Percentiles rank a stretch among this genome's conserved stretches.
Evolutionary conservation across 23 tunicate species (phyloP).

Genomic region (Pegea sp.): DNA sequence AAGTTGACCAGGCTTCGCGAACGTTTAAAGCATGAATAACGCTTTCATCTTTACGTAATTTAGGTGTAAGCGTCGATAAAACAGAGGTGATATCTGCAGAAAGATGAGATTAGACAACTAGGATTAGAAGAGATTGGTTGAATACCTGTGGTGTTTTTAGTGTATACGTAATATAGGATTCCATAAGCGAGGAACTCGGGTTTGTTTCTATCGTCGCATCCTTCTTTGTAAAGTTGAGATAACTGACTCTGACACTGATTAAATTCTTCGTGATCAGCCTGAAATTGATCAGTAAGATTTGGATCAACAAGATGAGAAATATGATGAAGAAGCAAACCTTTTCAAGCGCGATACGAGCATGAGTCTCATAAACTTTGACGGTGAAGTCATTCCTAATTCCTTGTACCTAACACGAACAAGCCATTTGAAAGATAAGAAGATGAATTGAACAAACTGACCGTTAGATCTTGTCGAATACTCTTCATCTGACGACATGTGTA

Average conservation of each 20-base stretch:
- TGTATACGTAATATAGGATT: conserved; percentile 86
- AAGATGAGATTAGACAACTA: no score
- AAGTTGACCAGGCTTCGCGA: conserved; percentile 62
- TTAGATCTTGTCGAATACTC: conserved; percentile 90
- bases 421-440: background rate
- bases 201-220: conserved; percentile 29
- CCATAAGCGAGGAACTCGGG: conserved; percentile 94
- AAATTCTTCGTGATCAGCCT: conserved; percentile 98
- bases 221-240: conserved; percentile 80
- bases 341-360: conserved; percentile 94
- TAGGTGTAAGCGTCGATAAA: conserved; percentile 31
- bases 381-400: conserved; percentile 86
- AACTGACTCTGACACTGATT: conserved; percentile 98
- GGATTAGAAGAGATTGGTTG: no score
- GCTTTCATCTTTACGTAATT: conserved; percentile 36
- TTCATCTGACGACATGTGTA: conserved; percentile 96
- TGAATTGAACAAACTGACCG: conserved; percentile 12
- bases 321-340: conserved; percentile 44
- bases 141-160: conserved; percentile 96
- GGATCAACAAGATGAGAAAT: no score
- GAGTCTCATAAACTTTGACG: conserved; percentile 95
- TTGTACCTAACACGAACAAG: conserved; percentile 32
- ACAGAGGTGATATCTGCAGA: conserved; percentile 44
- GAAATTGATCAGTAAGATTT: no score
- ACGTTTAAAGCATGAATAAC: conserved; percentile 45